phyloP scores from a whole-genome alignment of 2,888 invertebrate species.

The Lydus trimaculatus region DNA sequence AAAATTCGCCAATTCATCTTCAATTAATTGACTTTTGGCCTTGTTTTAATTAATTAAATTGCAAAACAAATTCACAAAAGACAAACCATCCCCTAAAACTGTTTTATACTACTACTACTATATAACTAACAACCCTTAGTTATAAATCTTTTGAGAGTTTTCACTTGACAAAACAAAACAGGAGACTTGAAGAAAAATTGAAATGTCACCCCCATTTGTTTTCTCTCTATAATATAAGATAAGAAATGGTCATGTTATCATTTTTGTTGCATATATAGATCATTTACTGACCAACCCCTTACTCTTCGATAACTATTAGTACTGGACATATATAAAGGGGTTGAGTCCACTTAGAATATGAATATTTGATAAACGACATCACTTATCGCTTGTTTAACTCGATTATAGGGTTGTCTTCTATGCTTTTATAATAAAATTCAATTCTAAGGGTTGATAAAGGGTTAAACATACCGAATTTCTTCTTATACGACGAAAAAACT shows the following conservation, averaged over 20 bases:
- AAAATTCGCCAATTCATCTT: constrained; percentile 40
- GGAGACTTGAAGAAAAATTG: not conserved
- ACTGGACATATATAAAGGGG: constrained; percentile 38
- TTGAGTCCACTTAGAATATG: constrained; percentile 53
- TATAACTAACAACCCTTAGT: not conserved
- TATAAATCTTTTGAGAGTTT: not conserved
- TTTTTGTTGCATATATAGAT: not conserved
- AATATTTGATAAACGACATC: constrained; percentile 52
- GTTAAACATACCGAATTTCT: too few relatives aligned
- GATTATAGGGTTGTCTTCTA: constrained; percentile 39
- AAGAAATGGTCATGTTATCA: constrained; percentile 18
- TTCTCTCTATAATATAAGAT: too few relatives aligned
- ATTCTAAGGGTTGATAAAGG: not conserved
- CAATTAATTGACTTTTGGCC: constrained; percentile 38
- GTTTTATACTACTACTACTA: not conserved
- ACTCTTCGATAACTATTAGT: not conserved
- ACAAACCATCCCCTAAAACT: not conserved
- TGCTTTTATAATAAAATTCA: not conserved
- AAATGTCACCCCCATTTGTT: not conserved
- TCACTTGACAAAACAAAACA: not conserved
- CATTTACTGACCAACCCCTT: not conserved
- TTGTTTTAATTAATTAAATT: constrained; percentile 35
- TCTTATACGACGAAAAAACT: too few relatives aligned
- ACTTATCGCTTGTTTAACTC: constrained; percentile 50
- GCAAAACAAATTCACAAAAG: not conserved